These are phyloP conservation scores for Drosophila obscura DNA, from an alignment of 1,140 invertebrate species.

Conservation along the genomic window DNA sequence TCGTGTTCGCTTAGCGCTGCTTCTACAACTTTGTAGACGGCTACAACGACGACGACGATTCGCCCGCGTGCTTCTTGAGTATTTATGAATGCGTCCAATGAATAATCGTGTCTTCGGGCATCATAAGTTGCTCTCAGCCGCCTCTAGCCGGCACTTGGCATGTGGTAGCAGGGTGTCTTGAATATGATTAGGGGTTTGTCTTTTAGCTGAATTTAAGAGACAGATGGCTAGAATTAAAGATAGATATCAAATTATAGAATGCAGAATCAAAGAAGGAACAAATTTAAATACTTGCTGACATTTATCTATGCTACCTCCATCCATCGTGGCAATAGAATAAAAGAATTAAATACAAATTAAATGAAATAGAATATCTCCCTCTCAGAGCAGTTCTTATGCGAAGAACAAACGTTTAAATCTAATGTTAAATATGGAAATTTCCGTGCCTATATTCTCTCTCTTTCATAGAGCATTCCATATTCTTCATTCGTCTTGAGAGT, in stretches of 20 bases:
- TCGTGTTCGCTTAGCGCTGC: not conserved
- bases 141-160: slow-evolving; percentile 40
- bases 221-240: not conserved
- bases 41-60: slow-evolving; percentile 31
- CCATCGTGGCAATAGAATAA: no score
- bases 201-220: not conserved
- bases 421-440: no score
- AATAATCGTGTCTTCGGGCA: slow-evolving; percentile 57
- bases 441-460: no score
- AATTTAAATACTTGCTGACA: no score
- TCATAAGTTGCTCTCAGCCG: slow-evolving; percentile 27
- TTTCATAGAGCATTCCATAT: slow-evolving; percentile 10
- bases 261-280: no score
- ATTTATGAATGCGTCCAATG: slow-evolving; percentile 66
- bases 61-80: slow-evolving; percentile 67
- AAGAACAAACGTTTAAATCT: no score
- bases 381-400: no score
- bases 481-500: not conserved
- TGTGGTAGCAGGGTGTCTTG: slow-evolving; percentile 34
- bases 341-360: no score
- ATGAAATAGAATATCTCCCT: no score
- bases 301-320: no score
- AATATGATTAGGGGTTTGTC: slow-evolving; percentile 9
- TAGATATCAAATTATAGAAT: no score
- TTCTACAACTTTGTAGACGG: slow-evolving; percentile 28